Evolutionary conservation across 2,113 vertebrate species (phyloP).

Genomic region (Spheniscus mendiculus): DNA sequence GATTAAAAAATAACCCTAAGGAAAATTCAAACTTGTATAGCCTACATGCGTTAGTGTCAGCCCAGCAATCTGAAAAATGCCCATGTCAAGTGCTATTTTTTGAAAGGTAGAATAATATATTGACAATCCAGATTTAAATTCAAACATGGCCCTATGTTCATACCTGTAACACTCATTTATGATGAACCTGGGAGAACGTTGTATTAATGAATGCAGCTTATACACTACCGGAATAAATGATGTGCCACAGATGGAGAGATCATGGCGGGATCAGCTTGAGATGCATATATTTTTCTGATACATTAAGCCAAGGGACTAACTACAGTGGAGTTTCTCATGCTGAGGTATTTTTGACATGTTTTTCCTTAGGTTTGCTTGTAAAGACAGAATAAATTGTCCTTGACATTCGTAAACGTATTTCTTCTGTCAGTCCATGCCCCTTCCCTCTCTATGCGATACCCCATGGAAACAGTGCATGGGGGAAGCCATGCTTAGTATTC

Average conservation of each 20-base stretch:
- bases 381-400: conserved; percentile 23
- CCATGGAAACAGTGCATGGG: background rate
- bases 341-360: background rate
- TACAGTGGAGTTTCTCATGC: background rate
- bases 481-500: background rate
- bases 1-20: background rate
- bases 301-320: background rate
- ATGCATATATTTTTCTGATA: conserved; percentile 18
- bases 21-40: background rate
- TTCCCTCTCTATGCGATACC: background rate
- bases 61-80: background rate
- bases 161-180: background rate
- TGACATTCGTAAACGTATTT: background rate
- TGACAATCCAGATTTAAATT: conserved; percentile 9
- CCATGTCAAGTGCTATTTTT: background rate
- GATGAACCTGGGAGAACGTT: background rate
- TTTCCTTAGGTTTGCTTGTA: conserved; percentile 20
- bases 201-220: background rate
- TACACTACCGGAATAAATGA: background rate
- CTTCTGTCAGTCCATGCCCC: background rate
- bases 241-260: background rate
- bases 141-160: background rate
- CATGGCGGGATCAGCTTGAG: background rate
- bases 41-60: background rate
- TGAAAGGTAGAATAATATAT: background rate